Conservation (phyloP, 1,140 invertebrate genomes). For the Drosophila azteca region DNA sequence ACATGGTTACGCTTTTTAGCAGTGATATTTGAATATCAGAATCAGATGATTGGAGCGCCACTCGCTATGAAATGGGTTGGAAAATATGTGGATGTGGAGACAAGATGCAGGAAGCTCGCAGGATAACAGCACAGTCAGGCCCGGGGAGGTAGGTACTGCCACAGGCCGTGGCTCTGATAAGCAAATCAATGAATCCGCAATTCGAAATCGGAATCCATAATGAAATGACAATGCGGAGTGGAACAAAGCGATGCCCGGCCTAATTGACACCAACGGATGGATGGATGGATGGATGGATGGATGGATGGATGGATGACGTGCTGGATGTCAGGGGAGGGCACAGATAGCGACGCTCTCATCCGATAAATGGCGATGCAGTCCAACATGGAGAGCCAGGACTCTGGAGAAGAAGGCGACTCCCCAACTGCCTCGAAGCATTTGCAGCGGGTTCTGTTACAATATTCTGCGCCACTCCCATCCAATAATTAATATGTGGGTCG, state of each 20-base stretch:
- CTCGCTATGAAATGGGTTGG: slow-evolving; percentile 72
- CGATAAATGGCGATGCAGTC: background rate
- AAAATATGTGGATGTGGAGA: slow-evolving; percentile 66
- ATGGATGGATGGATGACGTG: background rate
- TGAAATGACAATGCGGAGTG: slow-evolving; percentile 43
- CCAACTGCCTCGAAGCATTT: slow-evolving; percentile 32
- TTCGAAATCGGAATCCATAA: slow-evolving; percentile 31
- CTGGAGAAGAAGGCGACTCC: slow-evolving; percentile 33
- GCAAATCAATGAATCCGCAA: slow-evolving; percentile 45
- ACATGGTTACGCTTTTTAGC: slow-evolving; percentile 63
- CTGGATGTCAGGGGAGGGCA: background rate
- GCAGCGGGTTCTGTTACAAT: slow-evolving; percentile 40
- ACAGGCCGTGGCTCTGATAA: slow-evolving; percentile 49
- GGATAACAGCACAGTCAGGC: slow-evolving; percentile 10
- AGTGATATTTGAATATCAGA: slow-evolving; percentile 75
- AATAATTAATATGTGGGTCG: slow-evolving; percentile 41
- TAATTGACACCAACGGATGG: slow-evolving; percentile 39
- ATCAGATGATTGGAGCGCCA: slow-evolving; percentile 37
- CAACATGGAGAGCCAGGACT: slow-evolving; percentile 5
- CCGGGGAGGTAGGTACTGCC: slow-evolving; percentile 35
- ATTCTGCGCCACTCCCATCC: background rate
- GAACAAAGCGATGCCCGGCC: slow-evolving; percentile 33
- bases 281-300: background rate
- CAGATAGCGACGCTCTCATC: slow-evolving; percentile 13
- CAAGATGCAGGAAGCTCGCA: slow-evolving; percentile 11